phyloP scores from a whole-genome alignment of 1,140 invertebrate genomes.

The Halesus radiatus region DNA sequence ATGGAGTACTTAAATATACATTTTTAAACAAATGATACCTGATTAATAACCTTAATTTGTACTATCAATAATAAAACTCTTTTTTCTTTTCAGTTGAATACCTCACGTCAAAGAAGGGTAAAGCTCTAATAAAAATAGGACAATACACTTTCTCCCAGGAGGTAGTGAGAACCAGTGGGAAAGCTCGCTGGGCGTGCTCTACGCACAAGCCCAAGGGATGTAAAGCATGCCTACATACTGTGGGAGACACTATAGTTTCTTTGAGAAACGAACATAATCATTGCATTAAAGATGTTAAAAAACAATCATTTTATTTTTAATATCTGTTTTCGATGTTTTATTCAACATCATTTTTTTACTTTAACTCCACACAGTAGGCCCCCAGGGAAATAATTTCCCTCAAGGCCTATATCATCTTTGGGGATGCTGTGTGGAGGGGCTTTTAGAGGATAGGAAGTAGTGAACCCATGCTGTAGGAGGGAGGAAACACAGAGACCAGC shows the following conservation, averaged over 20 bases:
- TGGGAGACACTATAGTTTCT: background rate
- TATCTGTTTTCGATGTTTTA: too few relatives aligned
- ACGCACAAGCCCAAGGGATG: slow-evolving; percentile 25
- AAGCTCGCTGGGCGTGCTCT: slow-evolving; percentile 31
- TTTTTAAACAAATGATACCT: too few relatives aligned
- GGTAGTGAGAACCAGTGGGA: background rate
- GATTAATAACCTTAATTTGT: too few relatives aligned
- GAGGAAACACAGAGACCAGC: too few relatives aligned
- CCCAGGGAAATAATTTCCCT: too few relatives aligned
- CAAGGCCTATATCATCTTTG: too few relatives aligned
- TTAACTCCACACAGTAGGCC: too few relatives aligned
- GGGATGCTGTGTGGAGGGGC: too few relatives aligned
- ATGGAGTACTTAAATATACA: too few relatives aligned
- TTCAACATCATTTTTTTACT: too few relatives aligned
- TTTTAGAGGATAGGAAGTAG: too few relatives aligned
- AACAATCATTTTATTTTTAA: background rate
- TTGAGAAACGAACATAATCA: background rate
- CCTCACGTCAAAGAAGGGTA: background rate
- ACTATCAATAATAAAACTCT: background rate
- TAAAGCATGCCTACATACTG: slow-evolving; percentile 20
- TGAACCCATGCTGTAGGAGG: too few relatives aligned
- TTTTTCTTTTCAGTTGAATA: slow-evolving; percentile 22
- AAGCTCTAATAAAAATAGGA: slow-evolving; percentile 17
- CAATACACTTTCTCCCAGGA: slow-evolving; percentile 10
- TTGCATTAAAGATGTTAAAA: background rate